Conservation (phyloP, 2,113 vertebrate species). For the Python bivittatus region DNA sequence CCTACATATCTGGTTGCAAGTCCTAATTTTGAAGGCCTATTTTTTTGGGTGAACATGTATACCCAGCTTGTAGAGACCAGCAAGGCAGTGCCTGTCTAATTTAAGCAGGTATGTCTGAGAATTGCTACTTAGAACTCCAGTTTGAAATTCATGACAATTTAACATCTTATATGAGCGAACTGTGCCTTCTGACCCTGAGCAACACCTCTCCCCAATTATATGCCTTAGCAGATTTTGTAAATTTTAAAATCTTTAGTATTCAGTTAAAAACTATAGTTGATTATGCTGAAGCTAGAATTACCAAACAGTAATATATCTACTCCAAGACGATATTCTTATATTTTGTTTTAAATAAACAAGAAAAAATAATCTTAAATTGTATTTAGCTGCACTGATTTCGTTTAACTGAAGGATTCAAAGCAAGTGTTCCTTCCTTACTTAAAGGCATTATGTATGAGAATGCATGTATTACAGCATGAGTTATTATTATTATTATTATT, state of each 20-base stretch:
- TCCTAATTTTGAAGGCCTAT: background rate
- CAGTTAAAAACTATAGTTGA: slow-evolving; percentile 52
- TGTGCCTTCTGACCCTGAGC: background rate
- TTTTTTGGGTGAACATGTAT: no score
- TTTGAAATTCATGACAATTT: background rate
- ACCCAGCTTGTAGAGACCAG: background rate
- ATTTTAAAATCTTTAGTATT: slow-evolving; percentile 43
- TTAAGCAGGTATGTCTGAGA: background rate
- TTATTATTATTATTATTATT: no score
- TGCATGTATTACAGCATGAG: no score
- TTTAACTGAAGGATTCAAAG: no score
- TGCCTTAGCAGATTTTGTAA: slow-evolving; percentile 56
- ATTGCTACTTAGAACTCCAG: background rate
- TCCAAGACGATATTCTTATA: slow-evolving; percentile 32
- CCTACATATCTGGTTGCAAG: background rate
- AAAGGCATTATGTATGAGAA: no score
- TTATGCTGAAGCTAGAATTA: slow-evolving; percentile 15
- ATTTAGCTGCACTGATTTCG: background rate
- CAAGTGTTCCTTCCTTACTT: no score
- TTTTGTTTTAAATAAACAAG: slow-evolving; percentile 52
- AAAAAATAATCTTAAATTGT: background rate
- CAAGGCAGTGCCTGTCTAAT: background rate
- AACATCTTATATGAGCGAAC: background rate
- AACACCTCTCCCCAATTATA: background rate
- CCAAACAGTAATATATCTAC: slow-evolving; percentile 55